Evolutionary conservation across 1,140 invertebrate species (phyloP).

Genomic region (Leptoteleia sp.): DNA sequence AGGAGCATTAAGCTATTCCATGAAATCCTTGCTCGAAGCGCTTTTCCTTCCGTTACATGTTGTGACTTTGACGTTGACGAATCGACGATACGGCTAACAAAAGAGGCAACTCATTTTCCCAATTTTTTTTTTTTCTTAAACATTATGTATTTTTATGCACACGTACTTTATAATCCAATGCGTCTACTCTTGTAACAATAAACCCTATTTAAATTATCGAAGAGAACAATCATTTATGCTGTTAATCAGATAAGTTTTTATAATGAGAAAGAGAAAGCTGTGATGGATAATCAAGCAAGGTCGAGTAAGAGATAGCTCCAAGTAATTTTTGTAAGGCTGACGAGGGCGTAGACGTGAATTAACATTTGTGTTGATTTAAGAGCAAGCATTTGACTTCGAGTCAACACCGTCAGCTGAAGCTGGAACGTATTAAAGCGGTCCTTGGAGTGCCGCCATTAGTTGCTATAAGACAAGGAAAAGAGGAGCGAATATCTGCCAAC

Average conservation of each 20-base stretch:
- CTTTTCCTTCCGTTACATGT: conserved; percentile 49
- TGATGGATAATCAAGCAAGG: conserved; percentile 10
- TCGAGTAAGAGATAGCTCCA: conserved; percentile 37
- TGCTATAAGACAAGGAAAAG: conserved; percentile 15
- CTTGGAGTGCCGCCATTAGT: conserved; percentile 46
- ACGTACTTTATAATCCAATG: conserved; percentile 8
- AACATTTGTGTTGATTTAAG: conserved; percentile 63
- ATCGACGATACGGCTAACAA: conserved; percentile 34
- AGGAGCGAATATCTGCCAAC: conserved; percentile 20
- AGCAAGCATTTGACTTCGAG: conserved; percentile 61
- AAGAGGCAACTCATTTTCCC: conserved; percentile 16
- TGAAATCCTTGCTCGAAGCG: conserved; percentile 49
- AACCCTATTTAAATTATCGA: too few relatives aligned
- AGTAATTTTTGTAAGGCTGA: conserved; percentile 43
- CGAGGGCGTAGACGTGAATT: conserved; percentile 34
- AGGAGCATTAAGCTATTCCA: conserved; percentile 65
- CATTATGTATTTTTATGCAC: conserved; percentile 21
- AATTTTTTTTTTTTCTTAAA: conserved; percentile 3
- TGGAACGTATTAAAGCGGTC: conserved; percentile 48
- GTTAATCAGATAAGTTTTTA: too few relatives aligned
- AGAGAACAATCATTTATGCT: too few relatives aligned
- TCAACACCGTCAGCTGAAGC: conserved; percentile 57
- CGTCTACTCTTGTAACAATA: too few relatives aligned
- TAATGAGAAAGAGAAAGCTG: background rate
- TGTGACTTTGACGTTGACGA: conserved; percentile 62